Base-by-base conservation (phyloP, 1,140 invertebrate genomes). In the Euura lappo region DNA sequence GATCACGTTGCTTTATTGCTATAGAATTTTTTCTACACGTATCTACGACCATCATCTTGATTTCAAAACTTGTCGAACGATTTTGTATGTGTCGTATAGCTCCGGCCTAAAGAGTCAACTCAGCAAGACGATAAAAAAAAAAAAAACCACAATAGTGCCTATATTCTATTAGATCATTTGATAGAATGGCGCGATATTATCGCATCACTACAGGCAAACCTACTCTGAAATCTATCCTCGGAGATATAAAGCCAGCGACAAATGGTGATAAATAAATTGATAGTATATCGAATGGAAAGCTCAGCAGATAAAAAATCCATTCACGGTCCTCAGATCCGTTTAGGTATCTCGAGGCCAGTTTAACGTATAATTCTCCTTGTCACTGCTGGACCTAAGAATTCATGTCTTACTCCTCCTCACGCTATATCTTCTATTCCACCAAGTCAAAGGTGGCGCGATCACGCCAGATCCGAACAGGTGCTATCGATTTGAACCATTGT, bases 221-320 rank as follows among this genome's bases (percentile, higher is more conserved):
- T 60, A 60, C 51, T 60, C 13, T n/a, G 8, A 8, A 60, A 8
- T 60, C 51, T 60, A 60, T 60, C 8, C 51, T 60, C 10, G 8
- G 51, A 60, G 51, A 60, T 60, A 60, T 11, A 11, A 60, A 3
- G 13, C 51, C 51, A n/a, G 51, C 2, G 51, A 60, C 51, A 60
- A 60, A 60, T 60, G 51, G 51, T 60, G 51, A 60, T 60, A 60
- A 60, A 60, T 60, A 60, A 11, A 60, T 60, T n/a, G 51, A 60
- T 60, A 60, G 10, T 11, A n/a, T 60, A 60, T 60, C 51, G 51
- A 60, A 60, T n/a, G 51, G 51, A 60, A 60, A 60, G 51, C 51
- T 6, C 51, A 60, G 51, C 51, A 60, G 51, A 60, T 60, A 60
- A 60, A 60, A n/a, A n/a, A 60, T 60, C 51, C 8, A 60, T 8